Percentiles rank a stretch among this genome's conserved stretches.
These are phyloP conservation scores for Equus quagga DNA, from an alignment of 2,113 vertebrate species.

Conservation along the genomic window DNA sequence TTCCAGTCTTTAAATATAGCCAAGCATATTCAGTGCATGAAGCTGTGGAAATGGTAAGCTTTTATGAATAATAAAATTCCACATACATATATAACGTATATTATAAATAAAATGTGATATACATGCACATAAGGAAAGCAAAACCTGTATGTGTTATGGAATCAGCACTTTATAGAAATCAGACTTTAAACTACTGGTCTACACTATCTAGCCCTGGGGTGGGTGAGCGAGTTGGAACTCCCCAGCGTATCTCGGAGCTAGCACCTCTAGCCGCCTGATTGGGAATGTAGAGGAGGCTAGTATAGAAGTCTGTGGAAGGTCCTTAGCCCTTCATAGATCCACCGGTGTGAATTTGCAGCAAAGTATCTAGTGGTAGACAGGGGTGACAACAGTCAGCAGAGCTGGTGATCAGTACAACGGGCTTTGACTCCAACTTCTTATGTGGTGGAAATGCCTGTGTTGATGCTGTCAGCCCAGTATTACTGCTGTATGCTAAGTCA, in stretches of 20 bases:
- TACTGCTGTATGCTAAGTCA: neutral
- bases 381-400: neutral
- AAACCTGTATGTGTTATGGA: neutral
- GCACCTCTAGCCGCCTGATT: neutral
- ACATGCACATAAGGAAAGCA: neutral
- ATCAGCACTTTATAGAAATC: neutral
- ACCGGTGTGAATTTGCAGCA: neutral
- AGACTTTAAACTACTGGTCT: neutral
- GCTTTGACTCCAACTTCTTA: neutral
- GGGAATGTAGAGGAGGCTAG: neutral
- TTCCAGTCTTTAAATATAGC: neutral
- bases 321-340: neutral
- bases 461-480: neutral
- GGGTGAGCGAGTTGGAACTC: neutral
- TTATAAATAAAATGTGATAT: neutral
- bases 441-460: neutral
- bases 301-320: neutral
- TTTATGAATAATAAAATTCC: neutral
- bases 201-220: neutral
- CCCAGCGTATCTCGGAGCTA: neutral
- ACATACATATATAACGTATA: neutral
- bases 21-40: neutral
- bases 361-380: too few relatives aligned
- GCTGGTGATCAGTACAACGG: neutral
- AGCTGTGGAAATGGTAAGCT: neutral